These are phyloP conservation scores for Crax fasciolata DNA, from an alignment of 2,797 vertebrate species.

Conservation along the genomic window DNA sequence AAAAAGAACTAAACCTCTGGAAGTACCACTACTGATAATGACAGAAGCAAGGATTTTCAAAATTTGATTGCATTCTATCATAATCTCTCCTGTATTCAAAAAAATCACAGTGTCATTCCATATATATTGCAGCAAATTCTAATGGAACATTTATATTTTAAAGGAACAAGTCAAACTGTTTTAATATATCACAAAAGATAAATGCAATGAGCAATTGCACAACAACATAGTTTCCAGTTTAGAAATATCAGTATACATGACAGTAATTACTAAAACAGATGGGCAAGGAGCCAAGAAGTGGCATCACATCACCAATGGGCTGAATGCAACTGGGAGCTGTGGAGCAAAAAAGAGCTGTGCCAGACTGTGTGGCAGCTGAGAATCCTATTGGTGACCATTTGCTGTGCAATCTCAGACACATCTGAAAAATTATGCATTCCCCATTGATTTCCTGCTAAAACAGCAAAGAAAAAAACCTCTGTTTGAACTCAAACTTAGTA, in stretches of 20 bases:
- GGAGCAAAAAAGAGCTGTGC: constrained; percentile 72
- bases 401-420: constrained; percentile 47
- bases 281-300: constrained; percentile 75
- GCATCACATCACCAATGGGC: constrained; percentile 65
- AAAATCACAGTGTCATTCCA: neutral
- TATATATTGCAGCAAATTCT: neutral
- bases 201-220: neutral
- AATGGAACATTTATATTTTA: neutral
- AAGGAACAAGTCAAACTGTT: neutral
- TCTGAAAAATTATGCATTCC: constrained; percentile 41
- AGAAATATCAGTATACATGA: constrained; percentile 77
- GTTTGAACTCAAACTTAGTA: neutral
- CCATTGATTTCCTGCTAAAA: constrained; percentile 42
- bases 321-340: constrained; percentile 66
- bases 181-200: constrained; percentile 25
- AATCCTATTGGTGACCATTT: constrained; percentile 72
- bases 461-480: neutral
- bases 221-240: constrained; percentile 36
- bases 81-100: neutral
- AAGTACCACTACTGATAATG: neutral
- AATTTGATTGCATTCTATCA: neutral
- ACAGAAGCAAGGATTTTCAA: neutral
- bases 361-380: constrained; percentile 82
- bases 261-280: constrained; percentile 82
- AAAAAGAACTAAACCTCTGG: neutral